Percentiles rank a stretch among this genome's conserved stretches.
Conservation (phyloP, 2,888 invertebrate species). For the Crepidodera aurea region DNA sequence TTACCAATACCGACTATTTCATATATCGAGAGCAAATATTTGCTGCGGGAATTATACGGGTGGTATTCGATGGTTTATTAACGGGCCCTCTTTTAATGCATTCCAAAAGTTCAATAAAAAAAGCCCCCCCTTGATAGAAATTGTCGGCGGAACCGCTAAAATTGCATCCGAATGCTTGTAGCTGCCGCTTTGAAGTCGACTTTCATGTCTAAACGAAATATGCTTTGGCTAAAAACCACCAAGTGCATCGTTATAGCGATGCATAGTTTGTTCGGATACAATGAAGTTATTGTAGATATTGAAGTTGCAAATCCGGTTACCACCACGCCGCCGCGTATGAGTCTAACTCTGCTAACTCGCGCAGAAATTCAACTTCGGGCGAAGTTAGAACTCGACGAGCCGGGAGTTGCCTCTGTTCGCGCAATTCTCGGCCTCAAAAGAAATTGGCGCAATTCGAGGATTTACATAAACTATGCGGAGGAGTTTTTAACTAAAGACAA, state of each 20-base stretch:
- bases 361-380: not conserved
- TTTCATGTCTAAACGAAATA: constrained; percentile 30
- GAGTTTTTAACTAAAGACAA: not conserved
- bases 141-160: constrained; percentile 11
- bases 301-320: constrained; percentile 40
- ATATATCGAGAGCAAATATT: not conserved
- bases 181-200: constrained; percentile 33
- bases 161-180: constrained; percentile 8
- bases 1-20: not conserved
- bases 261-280: constrained; percentile 37
- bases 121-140: not conserved
- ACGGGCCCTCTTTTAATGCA: not conserved
- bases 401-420: not conserved
- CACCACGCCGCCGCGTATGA: constrained; percentile 9
- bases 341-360: not conserved
- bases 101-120: not conserved
- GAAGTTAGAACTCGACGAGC: not conserved
- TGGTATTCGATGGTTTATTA: constrained; percentile 1
- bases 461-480: not conserved
- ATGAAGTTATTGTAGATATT: constrained; percentile 40
- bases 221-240: constrained; percentile 33
- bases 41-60: not conserved
- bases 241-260: constrained; percentile 38
- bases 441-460: not conserved
- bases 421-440: not conserved